Percentiles rank a stretch among this genome's conserved stretches.
Evolutionary conservation across 2,797 vertebrate genomes (phyloP).

Genomic region (Semotilus atromaculatus): DNA sequence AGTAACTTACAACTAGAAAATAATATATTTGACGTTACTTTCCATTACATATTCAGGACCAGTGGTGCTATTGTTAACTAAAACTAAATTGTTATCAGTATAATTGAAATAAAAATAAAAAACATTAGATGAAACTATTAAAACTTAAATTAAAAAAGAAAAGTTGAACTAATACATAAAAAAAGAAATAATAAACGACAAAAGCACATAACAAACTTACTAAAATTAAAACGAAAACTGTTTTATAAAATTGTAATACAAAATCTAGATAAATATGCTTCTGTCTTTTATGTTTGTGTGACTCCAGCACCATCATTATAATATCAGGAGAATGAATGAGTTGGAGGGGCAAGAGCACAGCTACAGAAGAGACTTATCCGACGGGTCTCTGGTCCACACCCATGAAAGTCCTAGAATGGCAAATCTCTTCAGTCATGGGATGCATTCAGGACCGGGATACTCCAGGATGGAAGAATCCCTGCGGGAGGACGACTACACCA

Average conservation of each 20-base stretch:
- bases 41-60: not conserved
- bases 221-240: not conserved
- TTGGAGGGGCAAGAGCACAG: conserved; percentile 8
- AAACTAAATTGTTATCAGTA: not conserved
- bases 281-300: not conserved
- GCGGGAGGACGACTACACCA: conserved; percentile 43
- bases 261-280: not conserved
- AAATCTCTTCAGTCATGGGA: not conserved
- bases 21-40: not conserved
- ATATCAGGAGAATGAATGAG: not conserved
- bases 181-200: no score
- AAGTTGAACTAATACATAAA: not conserved
- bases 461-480: conserved; percentile 29
- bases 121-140: not conserved
- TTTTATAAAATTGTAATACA: not conserved
- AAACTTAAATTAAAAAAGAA: not conserved
- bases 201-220: no score
- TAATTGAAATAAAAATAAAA: not conserved
- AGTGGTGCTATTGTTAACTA: not conserved
- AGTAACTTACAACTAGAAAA: not conserved
- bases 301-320: not conserved
- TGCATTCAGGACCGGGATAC: conserved; percentile 2
- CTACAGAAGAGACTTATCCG: not conserved
- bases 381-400: not conserved
- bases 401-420: conserved; percentile 31